phyloP scores from a whole-genome alignment of 2,797 vertebrate genomes.

The Neostethus bicornis region DNA sequence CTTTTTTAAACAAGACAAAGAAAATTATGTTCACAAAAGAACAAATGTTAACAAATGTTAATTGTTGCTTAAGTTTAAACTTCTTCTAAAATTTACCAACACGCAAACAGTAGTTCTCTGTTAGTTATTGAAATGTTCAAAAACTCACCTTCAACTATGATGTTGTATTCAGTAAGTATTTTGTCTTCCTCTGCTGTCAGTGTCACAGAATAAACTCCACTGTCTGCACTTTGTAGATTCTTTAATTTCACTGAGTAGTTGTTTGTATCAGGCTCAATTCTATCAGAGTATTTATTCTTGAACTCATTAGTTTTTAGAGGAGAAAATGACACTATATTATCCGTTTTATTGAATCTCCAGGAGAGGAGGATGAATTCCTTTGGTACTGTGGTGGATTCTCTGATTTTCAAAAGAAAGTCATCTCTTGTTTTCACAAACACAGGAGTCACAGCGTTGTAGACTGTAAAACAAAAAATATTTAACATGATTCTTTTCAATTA shows the following conservation, averaged over 20 bases:
- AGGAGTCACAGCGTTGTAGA: background rate
- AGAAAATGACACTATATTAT: fast-evolving
- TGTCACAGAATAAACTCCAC: slow-evolving; percentile 5
- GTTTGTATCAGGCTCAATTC: background rate
- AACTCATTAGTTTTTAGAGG: fast-evolving
- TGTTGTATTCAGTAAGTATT: background rate
- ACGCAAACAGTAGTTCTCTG: background rate
- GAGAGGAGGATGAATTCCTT: fast-evolving
- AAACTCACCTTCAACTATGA: slow-evolving; percentile 54
- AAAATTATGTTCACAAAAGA: too few relatives aligned
- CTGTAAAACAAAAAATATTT: slow-evolving; percentile 14
- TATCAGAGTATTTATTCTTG: fast-evolving
- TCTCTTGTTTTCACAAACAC: slow-evolving; percentile 22
- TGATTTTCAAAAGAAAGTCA: slow-evolving; percentile 18
- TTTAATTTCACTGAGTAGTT: slow-evolving; percentile 3
- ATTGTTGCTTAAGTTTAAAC: too few relatives aligned
- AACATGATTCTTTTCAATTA: too few relatives aligned
- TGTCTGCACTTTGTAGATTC: background rate
- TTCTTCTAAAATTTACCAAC: background rate
- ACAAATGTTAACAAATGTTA: too few relatives aligned
- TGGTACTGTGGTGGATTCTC: background rate
- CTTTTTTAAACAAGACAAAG: slow-evolving; percentile 21
- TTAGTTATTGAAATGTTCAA: background rate
- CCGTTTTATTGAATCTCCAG: slow-evolving; percentile 6
- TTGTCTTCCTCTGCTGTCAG: fast-evolving